phyloP scores from a whole-genome alignment of 2,113 vertebrate species.

The Uropsilus gracilis region DNA sequence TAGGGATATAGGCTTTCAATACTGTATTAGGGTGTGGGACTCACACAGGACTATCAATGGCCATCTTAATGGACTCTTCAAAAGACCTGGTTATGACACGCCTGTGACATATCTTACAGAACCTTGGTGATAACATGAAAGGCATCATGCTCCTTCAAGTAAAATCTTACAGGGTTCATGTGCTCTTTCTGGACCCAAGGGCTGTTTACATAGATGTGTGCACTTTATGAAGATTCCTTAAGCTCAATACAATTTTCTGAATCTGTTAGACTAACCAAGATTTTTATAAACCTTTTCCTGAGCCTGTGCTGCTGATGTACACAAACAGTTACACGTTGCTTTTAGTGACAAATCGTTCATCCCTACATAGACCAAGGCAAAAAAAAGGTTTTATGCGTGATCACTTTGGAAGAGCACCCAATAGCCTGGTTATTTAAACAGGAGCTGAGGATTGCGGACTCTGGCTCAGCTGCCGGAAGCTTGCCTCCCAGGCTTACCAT shows the following conservation, averaged over 20 bases:
- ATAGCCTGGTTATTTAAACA: slow-evolving; percentile 38
- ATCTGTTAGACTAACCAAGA: background rate
- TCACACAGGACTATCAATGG: background rate
- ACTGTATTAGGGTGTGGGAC: background rate
- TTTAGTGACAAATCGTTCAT: slow-evolving; percentile 29
- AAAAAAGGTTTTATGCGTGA: background rate
- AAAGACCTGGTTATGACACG: background rate
- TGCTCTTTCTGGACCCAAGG: slow-evolving; percentile 4
- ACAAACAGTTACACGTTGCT: background rate
- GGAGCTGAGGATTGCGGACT: background rate
- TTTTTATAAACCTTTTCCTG: background rate
- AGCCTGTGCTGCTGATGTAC: slow-evolving; percentile 21
- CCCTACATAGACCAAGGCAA: background rate
- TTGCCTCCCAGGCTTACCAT: background rate
- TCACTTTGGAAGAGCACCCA: background rate
- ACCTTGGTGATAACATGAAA: background rate
- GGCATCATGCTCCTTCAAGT: background rate
- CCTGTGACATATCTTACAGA: background rate
- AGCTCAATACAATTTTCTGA: slow-evolving; percentile 5
- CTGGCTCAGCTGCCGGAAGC: background rate
- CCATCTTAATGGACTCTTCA: background rate
- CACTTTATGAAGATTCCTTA: slow-evolving; percentile 33
- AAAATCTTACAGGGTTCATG: background rate
- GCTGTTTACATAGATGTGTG: background rate
- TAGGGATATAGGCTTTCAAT: background rate